Evolutionary conservation across 2,797 vertebrate species (phyloP).

Genomic region (Otolemur crassicaudatus): DNA sequence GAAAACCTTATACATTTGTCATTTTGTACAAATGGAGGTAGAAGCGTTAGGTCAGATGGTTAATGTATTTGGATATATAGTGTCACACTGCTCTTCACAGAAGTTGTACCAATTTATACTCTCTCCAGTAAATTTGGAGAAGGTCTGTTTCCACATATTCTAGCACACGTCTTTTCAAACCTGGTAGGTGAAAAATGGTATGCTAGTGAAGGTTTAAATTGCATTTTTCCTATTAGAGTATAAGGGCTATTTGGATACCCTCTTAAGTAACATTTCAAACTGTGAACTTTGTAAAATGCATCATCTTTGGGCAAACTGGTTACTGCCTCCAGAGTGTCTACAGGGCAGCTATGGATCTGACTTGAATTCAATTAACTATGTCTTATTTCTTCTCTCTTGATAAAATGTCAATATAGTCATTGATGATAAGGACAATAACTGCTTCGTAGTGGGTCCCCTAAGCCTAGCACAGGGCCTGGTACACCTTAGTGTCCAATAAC

Average conservation of each 20-base stretch:
- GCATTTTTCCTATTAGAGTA: conserved; percentile 28
- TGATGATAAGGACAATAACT: not conserved
- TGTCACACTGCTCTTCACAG: not conserved
- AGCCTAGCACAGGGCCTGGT: not conserved
- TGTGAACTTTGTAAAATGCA: not conserved
- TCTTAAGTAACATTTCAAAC: conserved; percentile 30
- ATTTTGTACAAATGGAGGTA: not conserved
- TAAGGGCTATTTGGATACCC: not conserved
- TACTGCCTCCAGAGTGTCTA: not conserved
- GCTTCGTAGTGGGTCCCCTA: not conserved
- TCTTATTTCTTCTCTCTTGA: not conserved
- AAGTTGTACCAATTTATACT: not conserved
- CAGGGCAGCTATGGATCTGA: not conserved
- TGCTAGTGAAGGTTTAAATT: conserved; percentile 1
- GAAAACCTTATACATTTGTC: not conserved
- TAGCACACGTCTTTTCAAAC: not conserved
- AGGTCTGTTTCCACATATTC: not conserved
- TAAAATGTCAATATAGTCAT: not conserved
- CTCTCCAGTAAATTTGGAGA: not conserved
- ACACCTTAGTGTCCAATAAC: not conserved
- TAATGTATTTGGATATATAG: not conserved
- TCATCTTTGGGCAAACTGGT: not conserved
- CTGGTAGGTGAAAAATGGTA: not conserved
- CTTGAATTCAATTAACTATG: not conserved
- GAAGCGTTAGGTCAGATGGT: not conserved